Evolutionary conservation across 35 echinoderm and acorn worm genomes (phyloP), one percentile per base, ranked within the genome.

Genomic region (Ophiothrix spiculata): DNA sequence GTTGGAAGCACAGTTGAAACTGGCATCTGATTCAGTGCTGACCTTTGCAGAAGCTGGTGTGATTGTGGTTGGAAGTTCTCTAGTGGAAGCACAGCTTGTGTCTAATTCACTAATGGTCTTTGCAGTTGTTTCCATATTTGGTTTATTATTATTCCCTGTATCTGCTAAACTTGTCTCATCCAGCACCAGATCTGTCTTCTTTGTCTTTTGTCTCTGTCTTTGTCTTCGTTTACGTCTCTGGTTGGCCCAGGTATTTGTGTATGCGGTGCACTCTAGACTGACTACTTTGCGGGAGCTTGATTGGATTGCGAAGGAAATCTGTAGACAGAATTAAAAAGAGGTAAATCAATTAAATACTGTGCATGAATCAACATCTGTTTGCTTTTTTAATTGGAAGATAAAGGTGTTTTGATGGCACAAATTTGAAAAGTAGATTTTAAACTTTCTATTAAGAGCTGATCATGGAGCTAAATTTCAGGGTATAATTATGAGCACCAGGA

Each of bases 221-320:
- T 91, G 56, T 11, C 96, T 60, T 80, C 96, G 80, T 60, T 94
- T 99, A 39, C 89, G 79, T 56, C 95, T 83, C 56, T 98, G 95
- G 35, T 98, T 86, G 15, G 91, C 91, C 95, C 95, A 98, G 0
- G 95, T 98, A 79, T 98, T 91, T 31, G 63, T 81, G 32, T 35
- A 39, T 35, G 95, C 95, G 40, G 64, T 91, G 16, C 93, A 25
- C 23, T 80, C 69, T 64, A 89, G 81, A 60, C 81, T 88, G 25
- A 78, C n/a, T 34, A 56, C 64, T 81, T 80, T 87, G 21, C 88
- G 89, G 28, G 85, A 85, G 19, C 76, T 88, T 32, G 37, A 56
- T 42, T 84, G 54, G 39, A 85, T 87, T n/a, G 19, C 77, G 13
- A 91, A 56, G 35, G 76, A 56, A 75, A 91, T 89, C 89, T 89